Base-by-base conservation (phyloP, 2,888 invertebrate species). In the Ophion costatus region DNA sequence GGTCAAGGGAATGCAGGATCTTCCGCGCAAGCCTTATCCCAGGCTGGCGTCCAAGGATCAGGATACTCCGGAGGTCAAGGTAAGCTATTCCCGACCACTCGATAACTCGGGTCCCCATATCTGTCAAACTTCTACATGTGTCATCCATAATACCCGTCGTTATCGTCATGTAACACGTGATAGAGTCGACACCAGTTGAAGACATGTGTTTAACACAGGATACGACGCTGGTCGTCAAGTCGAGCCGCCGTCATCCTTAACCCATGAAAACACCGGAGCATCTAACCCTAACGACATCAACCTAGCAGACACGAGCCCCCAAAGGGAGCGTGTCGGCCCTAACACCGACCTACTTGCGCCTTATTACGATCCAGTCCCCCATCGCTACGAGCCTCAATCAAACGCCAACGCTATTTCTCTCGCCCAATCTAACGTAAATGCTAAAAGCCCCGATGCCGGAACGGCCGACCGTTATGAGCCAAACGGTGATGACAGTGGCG, bases 251-350 rank as follows among this genome's bases (percentile, higher is more conserved):
- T 38, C 70, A 17, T 59, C 78, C 38, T 10, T 74, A 79, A 56
- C 63, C 71, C 73, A 51, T 61, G 85, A 80, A 83, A 69, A 56
- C 42, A 61, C n/a, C 61, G 71, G 74, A 63, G 38, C 61, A 20
- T 69, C 80, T 80, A 76, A 85, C 80, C 80, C 24, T 83, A 85
- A 85, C 77, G 80, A 64, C 78, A 84, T 87, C 38, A 79, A 86
- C 1, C 59, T 81, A 7, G 80, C 86, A 61, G 88, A 88, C 77
- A 84, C 83, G 61, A 87, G 86, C 83, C 71, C 81, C 77, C 79
- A 85, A 78, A 51, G 67, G 73, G 59, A 67, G 22, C 57, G 64
- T 64, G 77, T 66, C 64, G 67, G 74, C n/a, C 42, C 56, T 69
- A 82, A 76, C 38, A 20, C 22, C 38, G 70, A 51, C 42, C 51